phyloP scores from a whole-genome alignment of 2,888 invertebrate genomes.

The Chrysolina americana region DNA sequence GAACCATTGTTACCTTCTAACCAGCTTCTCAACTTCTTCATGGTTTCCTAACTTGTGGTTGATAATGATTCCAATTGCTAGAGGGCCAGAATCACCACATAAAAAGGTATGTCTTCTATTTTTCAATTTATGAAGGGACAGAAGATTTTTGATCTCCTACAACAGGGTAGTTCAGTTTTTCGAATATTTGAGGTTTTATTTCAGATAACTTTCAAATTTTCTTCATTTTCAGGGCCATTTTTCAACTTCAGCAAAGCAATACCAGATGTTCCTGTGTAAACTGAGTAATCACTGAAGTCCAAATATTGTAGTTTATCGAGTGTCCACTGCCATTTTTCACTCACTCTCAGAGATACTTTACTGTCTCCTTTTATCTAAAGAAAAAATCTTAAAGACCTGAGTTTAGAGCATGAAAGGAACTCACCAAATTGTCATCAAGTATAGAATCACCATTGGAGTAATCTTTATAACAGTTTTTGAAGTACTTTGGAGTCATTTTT shows the following conservation, averaged over 20 bases:
- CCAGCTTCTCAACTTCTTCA: conserved; percentile 71
- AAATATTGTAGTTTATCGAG: conserved; percentile 67
- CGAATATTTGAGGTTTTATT: neutral
- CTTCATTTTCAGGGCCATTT: conserved; percentile 59
- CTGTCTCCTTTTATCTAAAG: conserved; percentile 71
- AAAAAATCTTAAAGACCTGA: neutral
- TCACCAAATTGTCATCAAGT: conserved; percentile 37
- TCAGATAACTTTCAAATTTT: conserved; percentile 59
- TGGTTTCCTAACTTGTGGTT: conserved; percentile 73
- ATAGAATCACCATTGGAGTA: conserved; percentile 33
- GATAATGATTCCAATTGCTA: conserved; percentile 76
- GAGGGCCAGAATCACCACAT: conserved; percentile 79
- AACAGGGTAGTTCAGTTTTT: conserved; percentile 35
- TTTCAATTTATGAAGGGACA: conserved; percentile 70
- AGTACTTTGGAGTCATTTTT: conserved; percentile 57
- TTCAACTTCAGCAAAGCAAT: conserved; percentile 78
- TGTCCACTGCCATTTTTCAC: conserved; percentile 68
- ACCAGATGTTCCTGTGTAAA: conserved; percentile 85
- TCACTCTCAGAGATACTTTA: conserved; percentile 65
- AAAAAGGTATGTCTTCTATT: conserved; percentile 76
- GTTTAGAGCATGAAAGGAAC: neutral
- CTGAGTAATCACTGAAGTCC: conserved; percentile 74
- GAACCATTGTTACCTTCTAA: conserved; percentile 69
- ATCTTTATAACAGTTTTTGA: conserved; percentile 72
- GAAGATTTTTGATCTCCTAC: conserved; percentile 63